Conservation (phyloP, 2,888 invertebrate species). For the Drosophila kuntzei region DNA sequence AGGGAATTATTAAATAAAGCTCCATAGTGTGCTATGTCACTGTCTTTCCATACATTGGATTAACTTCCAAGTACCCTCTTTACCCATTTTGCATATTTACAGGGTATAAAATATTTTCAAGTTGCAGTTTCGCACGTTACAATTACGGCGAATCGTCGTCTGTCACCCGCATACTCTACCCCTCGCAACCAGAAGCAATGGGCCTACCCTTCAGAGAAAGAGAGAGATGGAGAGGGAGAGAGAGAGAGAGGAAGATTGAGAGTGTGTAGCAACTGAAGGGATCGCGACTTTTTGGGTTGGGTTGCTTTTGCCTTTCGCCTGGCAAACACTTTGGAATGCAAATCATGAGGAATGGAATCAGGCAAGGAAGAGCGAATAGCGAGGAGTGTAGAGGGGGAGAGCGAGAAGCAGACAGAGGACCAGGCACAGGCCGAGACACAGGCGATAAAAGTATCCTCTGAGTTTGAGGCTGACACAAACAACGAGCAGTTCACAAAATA, state of each 20-base stretch:
- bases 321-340: constrained; percentile 82
- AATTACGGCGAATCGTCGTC: constrained; percentile 60
- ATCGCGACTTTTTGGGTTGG: constrained; percentile 64
- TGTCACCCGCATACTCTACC: constrained; percentile 37
- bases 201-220: constrained; percentile 36
- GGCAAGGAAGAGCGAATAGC: constrained; percentile 1
- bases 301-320: constrained; percentile 34
- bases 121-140: constrained; percentile 74
- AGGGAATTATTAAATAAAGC: background rate
- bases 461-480: constrained; percentile 57
- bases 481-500: constrained; percentile 61
- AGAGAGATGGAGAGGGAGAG: background rate
- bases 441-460: constrained; percentile 79
- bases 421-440: constrained; percentile 26
- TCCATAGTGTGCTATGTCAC: background rate
- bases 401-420: background rate
- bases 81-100: background rate
- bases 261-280: constrained; percentile 38
- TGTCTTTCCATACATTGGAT: background rate
- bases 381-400: background rate
- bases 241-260: background rate
- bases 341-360: constrained; percentile 64
- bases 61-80: background rate
- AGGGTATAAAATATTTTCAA: constrained; percentile 43
- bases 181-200: constrained; percentile 2